A percentile compares a stretch with the other conserved stretches of the same genome.
Evolutionary conservation across 2,888 invertebrate species (phyloP).

Genomic region (Agriotes lineatus): DNA sequence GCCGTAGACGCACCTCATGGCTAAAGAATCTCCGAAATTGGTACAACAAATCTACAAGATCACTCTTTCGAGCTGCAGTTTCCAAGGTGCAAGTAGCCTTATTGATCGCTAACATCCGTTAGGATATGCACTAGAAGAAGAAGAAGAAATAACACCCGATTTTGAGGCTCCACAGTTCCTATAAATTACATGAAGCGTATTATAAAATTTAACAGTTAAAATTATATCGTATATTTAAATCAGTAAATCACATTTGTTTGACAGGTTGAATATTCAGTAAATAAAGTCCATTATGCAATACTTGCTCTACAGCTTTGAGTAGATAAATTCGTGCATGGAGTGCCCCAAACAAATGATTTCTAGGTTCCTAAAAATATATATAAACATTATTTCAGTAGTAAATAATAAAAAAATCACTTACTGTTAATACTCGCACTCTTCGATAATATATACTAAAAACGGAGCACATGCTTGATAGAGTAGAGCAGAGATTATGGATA

Average conservation of each 20-base stretch:
- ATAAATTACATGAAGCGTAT: too few species aligned
- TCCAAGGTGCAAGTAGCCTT: too few species aligned
- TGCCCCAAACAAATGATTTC: constrained; percentile 75
- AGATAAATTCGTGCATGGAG: constrained; percentile 80
- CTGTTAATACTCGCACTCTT: constrained; percentile 76
- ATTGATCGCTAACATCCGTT: too few species aligned
- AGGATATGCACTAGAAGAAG: too few species aligned
- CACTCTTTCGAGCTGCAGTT: too few species aligned
- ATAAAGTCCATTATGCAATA: constrained; percentile 73
- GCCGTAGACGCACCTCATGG: too few species aligned
- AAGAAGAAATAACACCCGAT: too few species aligned
- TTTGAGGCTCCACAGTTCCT: too few species aligned
- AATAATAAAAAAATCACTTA: constrained; percentile 64
- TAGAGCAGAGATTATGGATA: constrained; percentile 75
- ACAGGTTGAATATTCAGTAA: constrained; percentile 78
- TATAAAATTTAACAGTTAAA: too few species aligned
- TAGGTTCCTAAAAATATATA: constrained; percentile 72
- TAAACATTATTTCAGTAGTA: background rate
- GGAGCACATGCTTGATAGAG: constrained; percentile 73
- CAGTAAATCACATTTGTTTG: constrained; percentile 74
- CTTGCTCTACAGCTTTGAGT: constrained; percentile 73
- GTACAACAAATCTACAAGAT: too few species aligned
- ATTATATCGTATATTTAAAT: too few species aligned
- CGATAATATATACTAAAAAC: constrained; percentile 82
- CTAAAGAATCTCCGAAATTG: too few species aligned